Percentiles rank a stretch among this genome's conserved stretches.
Conservation (phyloP, 2,797 vertebrate species). For the Diglossa cyanea region DNA sequence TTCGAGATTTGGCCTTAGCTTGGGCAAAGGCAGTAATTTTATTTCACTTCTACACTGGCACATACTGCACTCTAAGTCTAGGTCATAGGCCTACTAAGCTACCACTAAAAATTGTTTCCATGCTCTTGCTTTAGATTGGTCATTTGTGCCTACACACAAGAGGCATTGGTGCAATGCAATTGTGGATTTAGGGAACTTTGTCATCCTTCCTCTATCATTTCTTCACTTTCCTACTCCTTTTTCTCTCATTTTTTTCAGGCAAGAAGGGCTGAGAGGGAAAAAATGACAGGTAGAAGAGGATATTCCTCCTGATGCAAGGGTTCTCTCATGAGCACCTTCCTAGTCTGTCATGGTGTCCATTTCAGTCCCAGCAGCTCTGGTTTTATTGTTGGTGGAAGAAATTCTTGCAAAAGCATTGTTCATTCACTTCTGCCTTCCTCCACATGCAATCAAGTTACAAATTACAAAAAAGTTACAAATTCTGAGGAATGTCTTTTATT, state of each 20-base stretch:
- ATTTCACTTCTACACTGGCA: not conserved
- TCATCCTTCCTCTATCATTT: not conserved
- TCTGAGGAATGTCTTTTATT: not conserved
- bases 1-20: not conserved
- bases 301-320: not conserved
- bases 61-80: not conserved
- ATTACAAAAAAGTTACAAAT: not conserved
- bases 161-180: accelerated
- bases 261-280: not conserved
- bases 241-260: not conserved
- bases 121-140: not conserved
- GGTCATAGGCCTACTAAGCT: not conserved
- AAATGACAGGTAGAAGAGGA: not conserved
- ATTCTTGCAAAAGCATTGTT: not conserved
- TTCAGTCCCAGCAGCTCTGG: not conserved
- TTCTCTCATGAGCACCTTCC: not conserved
- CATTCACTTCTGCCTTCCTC: not conserved
- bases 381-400: not conserved
- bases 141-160: not conserved
- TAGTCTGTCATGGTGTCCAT: not conserved
- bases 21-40: not conserved
- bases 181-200: not conserved
- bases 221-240: not conserved
- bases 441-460: not conserved
- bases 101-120: not conserved